Percentiles rank a stretch among this genome's conserved stretches.
phyloP scores from a whole-genome alignment of 2,113 vertebrate genomes.

The Epinephelus moara region DNA sequence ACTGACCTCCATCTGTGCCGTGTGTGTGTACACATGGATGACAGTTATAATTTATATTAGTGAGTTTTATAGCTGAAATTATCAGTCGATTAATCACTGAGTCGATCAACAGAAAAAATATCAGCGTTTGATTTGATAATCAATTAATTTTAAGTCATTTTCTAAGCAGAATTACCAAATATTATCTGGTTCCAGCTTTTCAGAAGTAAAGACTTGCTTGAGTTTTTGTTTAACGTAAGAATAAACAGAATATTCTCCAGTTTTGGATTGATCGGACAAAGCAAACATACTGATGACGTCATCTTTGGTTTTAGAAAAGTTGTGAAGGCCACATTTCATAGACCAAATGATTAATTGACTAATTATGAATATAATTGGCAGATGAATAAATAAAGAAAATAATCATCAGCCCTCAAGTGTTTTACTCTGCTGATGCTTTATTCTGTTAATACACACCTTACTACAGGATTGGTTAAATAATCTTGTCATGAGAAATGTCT shows the following conservation, averaged over 20 bases:
- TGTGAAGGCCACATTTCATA: neutral
- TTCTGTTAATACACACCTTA: neutral
- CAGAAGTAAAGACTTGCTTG: neutral
- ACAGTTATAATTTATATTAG: neutral
- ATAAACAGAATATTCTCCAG: neutral
- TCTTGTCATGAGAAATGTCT: neutral
- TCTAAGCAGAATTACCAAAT: neutral
- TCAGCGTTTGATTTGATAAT: neutral
- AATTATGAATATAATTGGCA: too few relatives aligned
- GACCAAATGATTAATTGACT: too few relatives aligned
- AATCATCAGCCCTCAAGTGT: neutral
- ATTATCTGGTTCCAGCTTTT: neutral
- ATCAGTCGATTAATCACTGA: neutral
- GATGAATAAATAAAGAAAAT: neutral
- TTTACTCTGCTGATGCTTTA: neutral
- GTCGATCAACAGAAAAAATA: neutral
- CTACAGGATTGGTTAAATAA: neutral
- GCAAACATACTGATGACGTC: neutral
- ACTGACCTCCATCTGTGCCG: slow-evolving; percentile 7
- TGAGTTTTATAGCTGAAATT: neutral
- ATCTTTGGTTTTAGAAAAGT: neutral
- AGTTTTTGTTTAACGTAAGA: neutral
- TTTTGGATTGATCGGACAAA: neutral
- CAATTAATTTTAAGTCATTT: neutral
- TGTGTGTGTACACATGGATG: neutral